Evolutionary conservation across 2,888 invertebrate species (phyloP), one percentile per base, ranked within the genome.

Genomic region (Phasia obesa): DNA sequence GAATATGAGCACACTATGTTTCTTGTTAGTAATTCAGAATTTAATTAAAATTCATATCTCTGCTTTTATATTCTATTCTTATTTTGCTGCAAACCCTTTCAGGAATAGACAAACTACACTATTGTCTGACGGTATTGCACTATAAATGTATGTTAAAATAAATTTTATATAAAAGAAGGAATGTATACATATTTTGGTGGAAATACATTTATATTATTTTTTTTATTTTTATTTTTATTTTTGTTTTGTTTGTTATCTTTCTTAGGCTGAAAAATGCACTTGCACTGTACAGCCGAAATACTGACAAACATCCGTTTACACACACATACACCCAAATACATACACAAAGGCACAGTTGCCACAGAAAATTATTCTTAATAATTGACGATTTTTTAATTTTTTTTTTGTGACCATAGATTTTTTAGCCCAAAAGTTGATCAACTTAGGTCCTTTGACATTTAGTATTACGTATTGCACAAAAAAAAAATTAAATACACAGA

Each of bases 221-320:
- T 53, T 38, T 21, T 35, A 27, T 53, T 27, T 19, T 47, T 38
- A 4, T n/a, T n/a, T n/a, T n/a, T n/a, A n/a, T n/a, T 35, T 44
- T 59, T 17, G 9, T 47, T 15, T 23, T 38, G 73, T 73, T 78
- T 27, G 69, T 82, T 82, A 82, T 82, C 78, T 82, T 82, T 70
- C 38, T 78, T 78, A 78, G 75, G 82, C 78, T 74, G 75, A 78
- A 83, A 82, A 83, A 79, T 83, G 82, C 82, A 83, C 75, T 79
- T 79, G 79, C 79, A 78, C 79, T 78, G 74, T 51, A 59, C 51
- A 59, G 25, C 57, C 67, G 21, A 67, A 71, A 53, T 59, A 53
- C 57, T 69, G 49, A 47, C 59, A 78, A 69, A 53, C 69, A 53
- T 44, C 23, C 69, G 44, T 77, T 35, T n/a, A 62, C 27, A 35